Evolutionary conservation across 2,113 vertebrate genomes (phyloP), one percentile per base, ranked within the genome.

Genomic region (Nothoprocta pentlandii): DNA sequence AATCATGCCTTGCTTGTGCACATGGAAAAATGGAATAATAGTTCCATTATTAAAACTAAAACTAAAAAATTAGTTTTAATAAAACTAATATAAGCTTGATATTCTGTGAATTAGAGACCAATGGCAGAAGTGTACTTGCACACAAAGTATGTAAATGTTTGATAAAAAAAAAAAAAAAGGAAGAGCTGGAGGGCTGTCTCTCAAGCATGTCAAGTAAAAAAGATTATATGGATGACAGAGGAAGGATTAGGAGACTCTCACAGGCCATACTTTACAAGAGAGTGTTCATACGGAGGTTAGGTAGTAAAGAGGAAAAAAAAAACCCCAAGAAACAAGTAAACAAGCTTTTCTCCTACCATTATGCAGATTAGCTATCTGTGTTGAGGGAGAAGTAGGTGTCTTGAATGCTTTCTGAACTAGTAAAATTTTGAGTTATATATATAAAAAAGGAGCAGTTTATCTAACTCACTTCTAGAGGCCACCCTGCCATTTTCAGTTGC

Each of bases 341-440:
- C 34, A 49, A 49, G 10, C 49, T 23, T 49, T 20, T 49, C 49
- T 49, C 49, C 49, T 21, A 49, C 49, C 21, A 10, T 11, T 49
- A 22, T 49, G 49, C 49, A 49, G 21, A 49, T 49, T 49, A 49
- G 21, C 21, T 49, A 21, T 49, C 21, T 49, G 49, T 11, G 10
- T 49, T 49, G 49, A 23, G 21, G 22, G 49, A 49, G 49, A 16
- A 0, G 0, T 6, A 7, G 1, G 0, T 63, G 11, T 41, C 34
- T 17, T 77, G 28, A 90, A 25, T 7, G 5, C 34, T 5, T 42
- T 21, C 16, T 44, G 8, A 46, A 3, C 12, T 44, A 16, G 10
- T 56, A 53, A 80, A 67, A 73, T 22, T 58, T 3, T 58, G 7
- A 53, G 9, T 63, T 68, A 34, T 0, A 22, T 47, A 1, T 49